A percentile compares a stretch with the other conserved stretches of the same genome.
These are phyloP conservation scores for Steinernema khuongi DNA, from an alignment of 1,140 invertebrate species.

Conservation along the genomic window DNA sequence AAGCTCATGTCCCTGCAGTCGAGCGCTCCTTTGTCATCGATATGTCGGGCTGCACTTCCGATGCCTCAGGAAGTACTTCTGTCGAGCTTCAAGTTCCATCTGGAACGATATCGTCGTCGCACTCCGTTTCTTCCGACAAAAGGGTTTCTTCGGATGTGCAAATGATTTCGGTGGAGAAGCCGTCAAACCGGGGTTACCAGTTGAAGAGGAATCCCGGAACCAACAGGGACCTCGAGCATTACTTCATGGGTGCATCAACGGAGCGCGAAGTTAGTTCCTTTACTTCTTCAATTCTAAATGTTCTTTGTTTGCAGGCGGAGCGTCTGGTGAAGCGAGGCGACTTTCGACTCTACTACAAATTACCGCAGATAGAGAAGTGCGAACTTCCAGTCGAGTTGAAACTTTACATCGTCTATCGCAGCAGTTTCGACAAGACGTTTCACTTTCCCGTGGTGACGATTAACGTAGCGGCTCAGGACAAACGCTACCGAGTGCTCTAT, in stretches of 20 bases:
- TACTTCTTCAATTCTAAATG: not conserved
- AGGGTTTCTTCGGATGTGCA: no score
- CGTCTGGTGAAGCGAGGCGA: not conserved
- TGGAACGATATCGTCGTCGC: no score
- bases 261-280: not conserved
- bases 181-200: no score
- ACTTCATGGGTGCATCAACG: not conserved
- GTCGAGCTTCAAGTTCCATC: no score
- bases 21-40: no score
- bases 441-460: not conserved
- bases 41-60: no score
- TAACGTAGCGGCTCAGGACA: not conserved
- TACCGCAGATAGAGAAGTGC: not conserved
- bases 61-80: no score
- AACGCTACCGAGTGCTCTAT: not conserved
- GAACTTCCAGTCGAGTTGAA: not conserved
- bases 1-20: no score
- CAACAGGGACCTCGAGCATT: not conserved
- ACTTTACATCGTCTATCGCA: slow-evolving; percentile 2
- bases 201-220: no score
- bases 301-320: not conserved
- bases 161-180: no score
- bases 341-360: slow-evolving; percentile 3
- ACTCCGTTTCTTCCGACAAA: no score
- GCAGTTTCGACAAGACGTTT: not conserved